Conservation (phyloP, 2,888 invertebrate species). For the Oscheius sp. region DNA sequence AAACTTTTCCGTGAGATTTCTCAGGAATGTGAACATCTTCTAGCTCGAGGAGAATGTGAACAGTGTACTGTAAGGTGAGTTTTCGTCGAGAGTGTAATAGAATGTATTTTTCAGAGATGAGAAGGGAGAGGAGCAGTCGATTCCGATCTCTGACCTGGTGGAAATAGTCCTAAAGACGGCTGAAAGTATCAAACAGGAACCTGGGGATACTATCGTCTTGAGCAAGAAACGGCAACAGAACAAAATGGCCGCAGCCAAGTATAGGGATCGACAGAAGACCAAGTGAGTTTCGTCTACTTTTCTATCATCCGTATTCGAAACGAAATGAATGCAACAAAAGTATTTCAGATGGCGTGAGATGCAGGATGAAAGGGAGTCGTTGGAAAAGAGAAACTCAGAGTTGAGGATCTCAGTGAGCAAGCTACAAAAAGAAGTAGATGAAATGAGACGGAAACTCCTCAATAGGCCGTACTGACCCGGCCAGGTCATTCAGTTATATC, state of each 20-base stretch:
- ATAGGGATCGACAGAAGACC: conserved; percentile 14
- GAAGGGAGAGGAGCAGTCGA: conserved; percentile 42
- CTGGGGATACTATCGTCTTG: conserved; percentile 16
- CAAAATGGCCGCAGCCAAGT: conserved; percentile 23
- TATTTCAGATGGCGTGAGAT: conserved; percentile 13
- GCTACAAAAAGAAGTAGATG: conserved; percentile 19
- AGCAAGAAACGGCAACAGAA: conserved; percentile 21
- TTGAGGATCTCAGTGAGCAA: neutral
- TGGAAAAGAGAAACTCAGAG: conserved; percentile 4
- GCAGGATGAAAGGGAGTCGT: conserved; percentile 2
- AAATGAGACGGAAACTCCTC: conserved; percentile 13
- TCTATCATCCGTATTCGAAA: neutral
- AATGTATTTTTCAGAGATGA: conserved; percentile 38
- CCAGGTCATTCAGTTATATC: neutral
- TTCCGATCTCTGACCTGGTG: conserved; percentile 48
- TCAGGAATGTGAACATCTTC: conserved; percentile 54
- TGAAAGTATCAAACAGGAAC: conserved; percentile 40
- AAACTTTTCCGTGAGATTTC: conserved; percentile 51
- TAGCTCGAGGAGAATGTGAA: conserved; percentile 43
- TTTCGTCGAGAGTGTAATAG: neutral
- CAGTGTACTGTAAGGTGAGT: conserved; percentile 46
- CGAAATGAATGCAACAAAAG: neutral
- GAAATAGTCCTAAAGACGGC: conserved; percentile 49
- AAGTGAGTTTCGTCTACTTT: neutral
- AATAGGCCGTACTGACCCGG: neutral